These are phyloP conservation scores for Sander vitreus DNA, from an alignment of 2,113 vertebrate genomes.

Conservation along the genomic window DNA sequence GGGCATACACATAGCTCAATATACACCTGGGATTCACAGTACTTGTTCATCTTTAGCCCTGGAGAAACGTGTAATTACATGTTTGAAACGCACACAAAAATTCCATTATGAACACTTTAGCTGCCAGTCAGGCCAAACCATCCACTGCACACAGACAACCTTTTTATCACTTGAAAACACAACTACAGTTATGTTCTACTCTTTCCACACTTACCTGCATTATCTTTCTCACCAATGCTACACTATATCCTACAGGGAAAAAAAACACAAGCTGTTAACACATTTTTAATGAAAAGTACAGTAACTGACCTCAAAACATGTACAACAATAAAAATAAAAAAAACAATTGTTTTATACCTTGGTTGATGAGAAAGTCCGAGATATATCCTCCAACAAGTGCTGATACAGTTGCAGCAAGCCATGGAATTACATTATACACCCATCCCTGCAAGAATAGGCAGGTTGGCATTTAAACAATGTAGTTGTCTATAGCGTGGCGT, in stretches of 20 bases:
- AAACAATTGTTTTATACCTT: conserved; percentile 77
- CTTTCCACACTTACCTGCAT: conserved; percentile 88
- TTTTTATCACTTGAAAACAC: not conserved
- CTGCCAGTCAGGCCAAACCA: not conserved
- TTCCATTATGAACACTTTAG: conserved; percentile 5
- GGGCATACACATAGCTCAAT: too few species aligned
- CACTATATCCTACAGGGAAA: conserved; percentile 83
- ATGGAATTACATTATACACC: conserved; percentile 92
- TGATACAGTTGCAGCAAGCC: conserved; percentile 88
- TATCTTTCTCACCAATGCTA: conserved; percentile 86
- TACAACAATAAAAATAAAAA: too few species aligned
- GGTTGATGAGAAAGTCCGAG: conserved; percentile 88
- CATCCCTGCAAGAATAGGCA: conserved; percentile 84
- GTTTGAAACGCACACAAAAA: conserved; percentile 31
- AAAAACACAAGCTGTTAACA: not conserved
- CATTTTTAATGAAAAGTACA: not conserved
- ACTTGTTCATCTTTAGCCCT: not conserved
- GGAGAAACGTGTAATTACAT: conserved; percentile 16
- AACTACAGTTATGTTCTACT: not conserved
- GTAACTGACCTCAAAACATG: not conserved
- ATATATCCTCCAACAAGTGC: conserved; percentile 87
- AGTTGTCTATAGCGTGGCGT: not conserved
- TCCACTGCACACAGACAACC: not conserved
- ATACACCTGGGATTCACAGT: not conserved
- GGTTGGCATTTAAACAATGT: not conserved